Evolutionary conservation across 1,140 invertebrate species (phyloP).

Genomic region (Rhopalosiphum maidis): DNA sequence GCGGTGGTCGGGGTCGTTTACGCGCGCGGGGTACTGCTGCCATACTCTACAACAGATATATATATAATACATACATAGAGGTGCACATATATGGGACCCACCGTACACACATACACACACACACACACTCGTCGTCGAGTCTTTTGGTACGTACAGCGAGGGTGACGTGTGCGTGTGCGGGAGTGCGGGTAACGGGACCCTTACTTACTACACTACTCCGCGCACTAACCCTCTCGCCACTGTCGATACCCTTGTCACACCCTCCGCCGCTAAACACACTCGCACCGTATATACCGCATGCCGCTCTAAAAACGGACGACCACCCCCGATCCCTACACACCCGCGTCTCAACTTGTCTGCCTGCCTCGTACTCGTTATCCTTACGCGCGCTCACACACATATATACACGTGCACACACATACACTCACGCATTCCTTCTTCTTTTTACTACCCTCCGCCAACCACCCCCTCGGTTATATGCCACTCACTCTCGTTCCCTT

Average conservation of each 20-base stretch:
- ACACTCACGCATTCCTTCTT: constrained; percentile 19
- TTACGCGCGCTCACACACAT: neutral
- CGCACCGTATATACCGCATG: constrained; percentile 22
- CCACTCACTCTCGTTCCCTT: constrained; percentile 16
- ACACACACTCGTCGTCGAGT: neutral
- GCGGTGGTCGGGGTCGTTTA: constrained; percentile 38
- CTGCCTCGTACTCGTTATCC: constrained; percentile 43
- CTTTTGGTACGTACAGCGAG: constrained; percentile 29
- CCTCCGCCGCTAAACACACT: neutral
- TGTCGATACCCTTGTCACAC: constrained; percentile 27
- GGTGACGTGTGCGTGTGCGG: constrained; percentile 39
- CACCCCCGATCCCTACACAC: constrained; percentile 26
- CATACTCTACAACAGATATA: neutral
- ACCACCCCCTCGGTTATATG: neutral
- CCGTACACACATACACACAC: constrained; percentile 6
- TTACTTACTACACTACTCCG: constrained; percentile 37
- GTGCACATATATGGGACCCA: constrained; percentile 42
- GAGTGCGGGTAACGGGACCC: constrained; percentile 32
- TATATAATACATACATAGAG: constrained; percentile 13
- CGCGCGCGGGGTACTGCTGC: constrained; percentile 22
- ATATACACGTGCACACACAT: neutral
- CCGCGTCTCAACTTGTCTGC: neutral
- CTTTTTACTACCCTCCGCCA: constrained; percentile 15
- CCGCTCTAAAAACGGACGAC: constrained; percentile 51
- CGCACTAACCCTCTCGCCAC: neutral